phyloP scores from a whole-genome alignment of 2,113 vertebrate genomes.

The Cinclus mexicanus region DNA sequence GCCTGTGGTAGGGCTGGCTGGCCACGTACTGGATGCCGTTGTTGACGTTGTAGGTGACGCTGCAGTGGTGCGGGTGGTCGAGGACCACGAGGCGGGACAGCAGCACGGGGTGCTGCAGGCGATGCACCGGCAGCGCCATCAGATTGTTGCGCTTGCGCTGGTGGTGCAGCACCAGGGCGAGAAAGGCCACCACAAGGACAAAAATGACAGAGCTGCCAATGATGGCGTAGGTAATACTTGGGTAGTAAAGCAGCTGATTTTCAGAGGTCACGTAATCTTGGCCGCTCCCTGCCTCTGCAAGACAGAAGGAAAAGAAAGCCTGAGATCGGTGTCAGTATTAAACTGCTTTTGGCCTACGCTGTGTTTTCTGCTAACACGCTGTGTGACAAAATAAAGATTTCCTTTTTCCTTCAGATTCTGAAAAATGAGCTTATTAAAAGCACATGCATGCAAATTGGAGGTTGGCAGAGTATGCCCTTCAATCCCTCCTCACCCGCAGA shows the following conservation, averaged over 20 bases:
- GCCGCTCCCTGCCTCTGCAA: slow-evolving; percentile 83
- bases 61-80: slow-evolving; percentile 84
- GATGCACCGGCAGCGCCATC: slow-evolving; percentile 86
- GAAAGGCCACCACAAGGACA: slow-evolving; percentile 89
- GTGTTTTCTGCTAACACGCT: neutral
- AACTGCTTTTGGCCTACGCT: neutral
- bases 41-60: slow-evolving; percentile 84
- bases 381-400: neutral
- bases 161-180: slow-evolving; percentile 93
- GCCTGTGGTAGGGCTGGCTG: slow-evolving; percentile 78
- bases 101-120: slow-evolving; percentile 89
- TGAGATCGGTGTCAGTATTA: neutral
- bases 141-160: slow-evolving; percentile 93
- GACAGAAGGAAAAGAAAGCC: neutral
- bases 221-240: slow-evolving; percentile 94
- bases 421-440: neutral
- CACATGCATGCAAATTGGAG: neutral
- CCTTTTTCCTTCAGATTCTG: neutral
- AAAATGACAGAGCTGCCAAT: slow-evolving; percentile 95
- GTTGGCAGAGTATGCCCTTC: neutral
- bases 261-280: slow-evolving; percentile 92
- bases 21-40: slow-evolving; percentile 89
- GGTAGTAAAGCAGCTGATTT: slow-evolving; percentile 91
- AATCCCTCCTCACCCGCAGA: rapidly evolving
- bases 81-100: slow-evolving; percentile 94